phyloP scores from a whole-genome alignment of 2,888 invertebrate genomes.

The Drosophila kanekoi region DNA sequence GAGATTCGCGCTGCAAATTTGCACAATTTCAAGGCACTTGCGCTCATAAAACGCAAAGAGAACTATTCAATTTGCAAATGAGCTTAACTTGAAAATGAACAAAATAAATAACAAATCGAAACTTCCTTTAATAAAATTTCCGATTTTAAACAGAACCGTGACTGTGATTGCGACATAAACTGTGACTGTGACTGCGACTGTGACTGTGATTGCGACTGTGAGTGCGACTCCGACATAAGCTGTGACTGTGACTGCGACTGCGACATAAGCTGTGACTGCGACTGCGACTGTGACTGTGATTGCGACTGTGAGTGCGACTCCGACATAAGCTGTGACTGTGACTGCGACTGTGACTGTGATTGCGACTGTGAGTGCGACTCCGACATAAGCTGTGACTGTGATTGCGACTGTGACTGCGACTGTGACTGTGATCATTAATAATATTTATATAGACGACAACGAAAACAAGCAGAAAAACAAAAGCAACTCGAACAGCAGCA shows the following conservation, averaged over 20 bases:
- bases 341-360: conserved; percentile 22
- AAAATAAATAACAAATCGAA: conserved; percentile 7
- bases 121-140: conserved; percentile 35
- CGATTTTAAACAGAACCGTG: conserved; percentile 10
- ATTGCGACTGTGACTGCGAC: conserved; percentile 22
- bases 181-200: too few species aligned
- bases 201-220: too few species aligned
- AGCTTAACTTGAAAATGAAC: conserved; percentile 23
- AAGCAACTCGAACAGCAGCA: conserved; percentile 18
- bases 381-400: background rate
- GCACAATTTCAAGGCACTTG: conserved; percentile 67
- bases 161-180: background rate
- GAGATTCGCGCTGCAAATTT: conserved; percentile 44
- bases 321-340: background rate
- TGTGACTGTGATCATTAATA: conserved; percentile 54
- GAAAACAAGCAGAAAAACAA: conserved; percentile 26
- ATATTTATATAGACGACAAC: conserved; percentile 25
- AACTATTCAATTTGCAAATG: conserved; percentile 27
- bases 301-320: too few species aligned
- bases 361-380: background rate
- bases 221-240: background rate
- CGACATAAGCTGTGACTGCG: too few species aligned
- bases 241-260: background rate
- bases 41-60: conserved; percentile 29
- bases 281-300: too few species aligned